Evolutionary conservation across 2,797 vertebrate genomes (phyloP).

Genomic region (Falco novaeseelandiae): DNA sequence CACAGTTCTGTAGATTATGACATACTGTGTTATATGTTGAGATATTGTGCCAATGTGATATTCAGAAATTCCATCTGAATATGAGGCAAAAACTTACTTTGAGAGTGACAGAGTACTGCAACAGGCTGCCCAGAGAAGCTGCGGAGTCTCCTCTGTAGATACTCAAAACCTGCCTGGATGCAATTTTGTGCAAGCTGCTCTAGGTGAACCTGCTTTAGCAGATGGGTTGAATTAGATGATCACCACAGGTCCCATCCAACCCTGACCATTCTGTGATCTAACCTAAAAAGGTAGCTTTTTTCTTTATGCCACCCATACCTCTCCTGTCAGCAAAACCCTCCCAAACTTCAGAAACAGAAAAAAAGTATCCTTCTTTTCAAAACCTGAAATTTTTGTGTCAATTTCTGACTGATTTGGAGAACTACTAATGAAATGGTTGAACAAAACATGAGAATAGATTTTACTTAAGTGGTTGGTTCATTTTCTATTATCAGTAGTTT

Average conservation of each 20-base stretch:
- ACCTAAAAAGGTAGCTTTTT: neutral
- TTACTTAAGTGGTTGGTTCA: neutral
- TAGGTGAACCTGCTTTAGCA: no score
- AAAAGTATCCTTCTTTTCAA: neutral
- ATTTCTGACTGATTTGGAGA: neutral
- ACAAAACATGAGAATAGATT: neutral
- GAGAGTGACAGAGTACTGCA: no score
- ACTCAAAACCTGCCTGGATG: no score
- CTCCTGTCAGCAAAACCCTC: neutral
- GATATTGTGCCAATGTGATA: neutral
- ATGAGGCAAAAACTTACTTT: no score
- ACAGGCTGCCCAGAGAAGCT: no score
- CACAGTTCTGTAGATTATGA: neutral
- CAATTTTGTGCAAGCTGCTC: no score
- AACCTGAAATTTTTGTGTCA: neutral
- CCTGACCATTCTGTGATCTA: neutral
- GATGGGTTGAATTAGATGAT: no score
- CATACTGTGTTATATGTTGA: neutral
- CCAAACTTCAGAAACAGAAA: neutral
- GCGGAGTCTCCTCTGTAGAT: no score
- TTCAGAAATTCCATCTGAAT: no score
- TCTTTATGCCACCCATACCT: neutral
- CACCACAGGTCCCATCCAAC: no score
- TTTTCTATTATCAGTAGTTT: neutral
- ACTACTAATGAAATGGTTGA: neutral